Base-by-base conservation (phyloP, 1,140 invertebrate genomes). In the Aphidius ervi region DNA sequence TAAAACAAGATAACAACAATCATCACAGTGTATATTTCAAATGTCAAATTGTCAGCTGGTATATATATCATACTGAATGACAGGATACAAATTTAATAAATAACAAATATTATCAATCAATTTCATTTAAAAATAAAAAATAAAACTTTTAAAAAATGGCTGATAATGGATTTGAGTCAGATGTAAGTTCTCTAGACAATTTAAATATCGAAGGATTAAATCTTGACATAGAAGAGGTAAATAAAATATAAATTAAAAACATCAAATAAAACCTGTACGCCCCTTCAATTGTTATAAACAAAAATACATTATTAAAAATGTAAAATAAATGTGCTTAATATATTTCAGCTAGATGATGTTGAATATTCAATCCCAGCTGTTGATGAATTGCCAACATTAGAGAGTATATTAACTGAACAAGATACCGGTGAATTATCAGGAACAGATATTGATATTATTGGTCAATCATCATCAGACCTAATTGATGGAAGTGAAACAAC, bases 281-380 rank as follows among this genome's bases (percentile, higher is more conserved):
- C 16, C 16, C 46, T 58, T 10, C 5, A 9, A 48, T 47, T 46
- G 20, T 58, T 31, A 47, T 43, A 9, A 48, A 48, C 6, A 47
- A 10, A 47, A 6, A 20, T 10, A 0, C 8, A 47, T 20, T 47
- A 2, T 9, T n/a, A 7, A 16, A 16, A 16, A 0, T 1, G 16
- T n/a, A 16, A 16, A 16, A 16, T 16, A 16, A 16, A 16, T 16
- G 16, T 16, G 16, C 16, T 16, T 16, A 16, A 16, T 16, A 16
- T 16, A 16, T 74, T 81, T 46, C 58, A 86, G 88, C 77, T 93
- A 63, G 90, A 94, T 80, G 91, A 92, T 81, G 83, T 84, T 37
- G 91, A 94, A 76, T 94, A 90, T 80, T 87, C 90, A 64, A 88
- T 94, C 70, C 92, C 92, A 54, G 82, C 86, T 46, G 84, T 92